Percentiles rank a stretch among this genome's conserved stretches.
These are phyloP conservation scores for Lophura swinhoii DNA, from an alignment of 2,797 vertebrate genomes.

Conservation along the genomic window DNA sequence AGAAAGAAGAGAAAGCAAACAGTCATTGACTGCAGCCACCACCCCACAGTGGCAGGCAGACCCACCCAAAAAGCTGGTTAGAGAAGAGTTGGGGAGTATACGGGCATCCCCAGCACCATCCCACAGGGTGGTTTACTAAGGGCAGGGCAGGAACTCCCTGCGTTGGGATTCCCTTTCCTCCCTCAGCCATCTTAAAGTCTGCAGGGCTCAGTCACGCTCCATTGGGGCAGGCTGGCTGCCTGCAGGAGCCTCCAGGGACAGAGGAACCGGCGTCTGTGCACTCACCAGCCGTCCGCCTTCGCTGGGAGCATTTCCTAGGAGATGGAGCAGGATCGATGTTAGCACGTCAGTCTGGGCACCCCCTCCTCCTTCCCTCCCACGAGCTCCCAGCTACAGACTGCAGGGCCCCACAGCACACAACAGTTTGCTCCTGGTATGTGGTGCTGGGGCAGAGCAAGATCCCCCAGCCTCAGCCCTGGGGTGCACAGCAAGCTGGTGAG, in stretches of 20 bases:
- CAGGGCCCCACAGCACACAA: not conserved
- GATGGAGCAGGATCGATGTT: not conserved
- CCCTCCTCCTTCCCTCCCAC: not conserved
- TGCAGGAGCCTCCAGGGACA: not conserved
- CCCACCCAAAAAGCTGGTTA: slow-evolving; percentile 13
- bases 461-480: not conserved
- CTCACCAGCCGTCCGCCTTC: slow-evolving; percentile 45
- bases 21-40: not conserved
- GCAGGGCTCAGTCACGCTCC: rapidly evolving
- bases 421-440: not conserved
- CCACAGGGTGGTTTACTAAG: not conserved
- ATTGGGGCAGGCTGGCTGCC: not conserved
- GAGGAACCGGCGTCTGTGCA: rapidly evolving
- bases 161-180: slow-evolving; percentile 16
- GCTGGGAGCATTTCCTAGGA: slow-evolving; percentile 61
- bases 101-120: not conserved
- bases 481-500: not conserved
- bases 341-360: not conserved
- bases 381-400: not conserved
- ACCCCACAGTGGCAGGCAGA: not conserved
- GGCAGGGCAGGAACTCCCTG: not conserved
- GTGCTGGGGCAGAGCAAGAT: not conserved
- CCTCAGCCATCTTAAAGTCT: not conserved
- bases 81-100: not conserved
- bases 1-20: not conserved